Percentiles rank a stretch among this genome's conserved stretches.
phyloP scores from a whole-genome alignment of 1,140 invertebrate species.

The Pseudomyrmex cubaensis region DNA sequence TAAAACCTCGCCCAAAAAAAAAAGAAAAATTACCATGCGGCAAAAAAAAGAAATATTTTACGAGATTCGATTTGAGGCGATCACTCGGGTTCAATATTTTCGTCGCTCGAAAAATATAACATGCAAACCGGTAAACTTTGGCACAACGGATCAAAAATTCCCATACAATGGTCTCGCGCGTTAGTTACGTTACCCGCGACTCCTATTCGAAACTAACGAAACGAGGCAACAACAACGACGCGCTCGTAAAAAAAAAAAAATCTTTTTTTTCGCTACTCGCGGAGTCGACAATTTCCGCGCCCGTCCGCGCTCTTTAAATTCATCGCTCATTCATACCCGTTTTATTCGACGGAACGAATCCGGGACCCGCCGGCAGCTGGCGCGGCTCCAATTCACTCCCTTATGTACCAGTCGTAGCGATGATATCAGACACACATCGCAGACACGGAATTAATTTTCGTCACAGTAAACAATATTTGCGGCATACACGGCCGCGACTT shows the following conservation, averaged over 20 bases:
- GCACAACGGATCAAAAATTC: constrained; percentile 47
- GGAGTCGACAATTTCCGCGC: constrained; percentile 55
- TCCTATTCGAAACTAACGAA: constrained; percentile 39
- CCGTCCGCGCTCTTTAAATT: constrained; percentile 66
- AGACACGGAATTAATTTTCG: constrained; percentile 67
- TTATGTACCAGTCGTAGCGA: constrained; percentile 69
- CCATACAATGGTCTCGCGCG: constrained; percentile 29
- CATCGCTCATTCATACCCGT: constrained; percentile 68
- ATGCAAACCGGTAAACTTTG: constrained; percentile 30
- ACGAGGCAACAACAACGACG: constrained; percentile 37
- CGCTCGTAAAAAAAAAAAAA: constrained; percentile 35
- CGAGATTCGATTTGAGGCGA: background rate
- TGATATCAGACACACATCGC: constrained; percentile 65
- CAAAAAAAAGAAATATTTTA: background rate
- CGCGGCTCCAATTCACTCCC: constrained; percentile 69
- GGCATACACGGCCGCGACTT: background rate
- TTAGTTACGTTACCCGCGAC: constrained; percentile 29
- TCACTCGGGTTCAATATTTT: constrained; percentile 8
- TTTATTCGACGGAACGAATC: constrained; percentile 70
- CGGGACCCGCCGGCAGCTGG: constrained; percentile 63
- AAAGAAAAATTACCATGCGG: background rate
- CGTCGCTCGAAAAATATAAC: constrained; percentile 11
- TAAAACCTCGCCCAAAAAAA: background rate
- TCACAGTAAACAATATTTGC: constrained; percentile 61
- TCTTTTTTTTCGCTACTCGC: constrained; percentile 4